Evolutionary conservation across 2,888 invertebrate genomes (phyloP), one percentile per base, ranked within the genome.

Genomic region (Dynastes tityus): DNA sequence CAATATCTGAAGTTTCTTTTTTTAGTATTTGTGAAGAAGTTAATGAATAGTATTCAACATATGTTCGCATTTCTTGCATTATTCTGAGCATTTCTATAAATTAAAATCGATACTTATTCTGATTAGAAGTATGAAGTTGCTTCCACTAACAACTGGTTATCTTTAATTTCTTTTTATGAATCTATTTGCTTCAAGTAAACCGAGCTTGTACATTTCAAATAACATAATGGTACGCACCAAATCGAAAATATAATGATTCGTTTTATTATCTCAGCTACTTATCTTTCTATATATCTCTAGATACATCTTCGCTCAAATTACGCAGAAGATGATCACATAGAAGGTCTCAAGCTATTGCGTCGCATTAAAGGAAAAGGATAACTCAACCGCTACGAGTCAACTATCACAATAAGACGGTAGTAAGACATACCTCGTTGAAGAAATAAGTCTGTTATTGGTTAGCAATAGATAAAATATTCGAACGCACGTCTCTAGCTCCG

Each of bases 361-460:
- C 22, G n/a, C 55, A 55, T 55, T 16, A 55, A n/a, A 55, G 4
- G 55, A 11, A 45, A 45, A 45, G n/a, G n/a, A 55, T 55, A 55
- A 55, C 8, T 6, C 55, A 55, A 16, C 22, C 55, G 22, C 8
- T 55, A 22, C 22, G 16, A 16, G 16, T 2, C 8, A 8, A 45
- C 45, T 27, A 27, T 29, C 22, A 61, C 61, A 61, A 61, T 22
- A 61, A 61, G 8, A 16, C 27, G 6, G 29, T 27, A 61, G 27
- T 63, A 29, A 29, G 29, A 63, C 27, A 63, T 29, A 63, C 63
- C 63, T 13, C 32, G 37, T 63, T 63, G 63, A 63, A 63, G 29
- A 29, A 63, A 11, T 29, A 32, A 32, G 11, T 29, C 68, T 51
- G 32, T 63, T 29, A 63, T 63, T 63, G 68, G 27, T 68, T 45